These are phyloP conservation scores for Peromyscus attwateri DNA, from an alignment of 2,797 vertebrate species.

Conservation along the genomic window DNA sequence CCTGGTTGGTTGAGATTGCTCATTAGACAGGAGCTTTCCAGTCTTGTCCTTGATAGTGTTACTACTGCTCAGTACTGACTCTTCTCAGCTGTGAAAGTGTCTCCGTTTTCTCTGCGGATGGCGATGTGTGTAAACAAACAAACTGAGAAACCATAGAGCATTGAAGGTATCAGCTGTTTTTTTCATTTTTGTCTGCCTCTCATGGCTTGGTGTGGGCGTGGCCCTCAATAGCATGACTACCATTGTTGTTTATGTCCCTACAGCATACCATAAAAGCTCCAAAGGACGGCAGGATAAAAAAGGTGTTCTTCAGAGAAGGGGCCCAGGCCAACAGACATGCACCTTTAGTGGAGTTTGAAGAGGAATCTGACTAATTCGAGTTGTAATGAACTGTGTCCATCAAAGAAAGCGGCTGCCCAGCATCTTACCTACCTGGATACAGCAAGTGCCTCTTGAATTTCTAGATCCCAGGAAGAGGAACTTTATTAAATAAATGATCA, in stretches of 20 bases:
- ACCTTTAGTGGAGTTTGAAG: constrained; percentile 92
- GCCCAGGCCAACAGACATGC: constrained; percentile 94
- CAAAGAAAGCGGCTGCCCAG: constrained; percentile 55
- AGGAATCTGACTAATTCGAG: constrained; percentile 87
- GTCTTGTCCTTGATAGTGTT: background rate
- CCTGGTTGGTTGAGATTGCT: background rate
- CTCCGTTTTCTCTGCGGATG: background rate
- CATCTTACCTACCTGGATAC: constrained; percentile 50
- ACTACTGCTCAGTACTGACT: background rate
- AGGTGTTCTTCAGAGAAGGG: constrained; percentile 95
- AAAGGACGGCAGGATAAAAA: constrained; percentile 94
- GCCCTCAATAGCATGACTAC: background rate
- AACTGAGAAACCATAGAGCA: background rate
- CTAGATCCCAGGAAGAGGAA: constrained; percentile 36
- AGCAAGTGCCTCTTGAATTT: constrained; percentile 63
- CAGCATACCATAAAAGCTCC: constrained; percentile 97
- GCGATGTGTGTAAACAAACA: background rate
- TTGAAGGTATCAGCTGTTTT: background rate
- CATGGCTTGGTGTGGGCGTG: rapidly evolving
- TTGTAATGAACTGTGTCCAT: constrained; percentile 78
- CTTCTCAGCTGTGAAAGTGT: background rate
- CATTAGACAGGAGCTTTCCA: background rate
- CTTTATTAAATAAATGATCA: constrained; percentile 63
- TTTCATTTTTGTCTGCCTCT: background rate
- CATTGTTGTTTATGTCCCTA: constrained; percentile 58